Evolutionary conservation across 2,113 vertebrate genomes (phyloP).

Genomic region (Leptodactylus fuscus): DNA sequence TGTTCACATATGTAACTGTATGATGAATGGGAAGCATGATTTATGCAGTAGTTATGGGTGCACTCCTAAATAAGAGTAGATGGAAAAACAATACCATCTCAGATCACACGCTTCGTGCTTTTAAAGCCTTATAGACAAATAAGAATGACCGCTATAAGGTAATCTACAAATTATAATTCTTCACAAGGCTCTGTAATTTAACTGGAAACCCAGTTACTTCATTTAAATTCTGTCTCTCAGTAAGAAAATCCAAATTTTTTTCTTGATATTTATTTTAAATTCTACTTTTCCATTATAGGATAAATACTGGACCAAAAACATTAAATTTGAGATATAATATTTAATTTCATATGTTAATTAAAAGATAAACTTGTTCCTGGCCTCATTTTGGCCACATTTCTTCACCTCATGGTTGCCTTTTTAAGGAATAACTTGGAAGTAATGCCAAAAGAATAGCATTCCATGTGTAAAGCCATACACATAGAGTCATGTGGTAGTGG

Average conservation of each 20-base stretch:
- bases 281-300: not conserved
- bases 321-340: too few species aligned
- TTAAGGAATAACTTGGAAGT: not conserved
- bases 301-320: not conserved
- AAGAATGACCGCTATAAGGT: not conserved
- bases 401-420: not conserved
- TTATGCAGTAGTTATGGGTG: not conserved
- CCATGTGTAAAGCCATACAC: too few species aligned
- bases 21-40: constrained; percentile 19
- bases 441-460: not conserved
- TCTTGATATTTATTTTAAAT: too few species aligned
- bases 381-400: not conserved
- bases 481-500: not conserved
- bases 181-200: not conserved
- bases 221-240: too few species aligned
- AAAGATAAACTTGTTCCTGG: too few species aligned
- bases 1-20: not conserved
- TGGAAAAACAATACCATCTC: not conserved
- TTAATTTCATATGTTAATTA: too few species aligned
- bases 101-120: not conserved
- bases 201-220: not conserved
- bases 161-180: not conserved
- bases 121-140: not conserved
- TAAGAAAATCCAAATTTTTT: too few species aligned
- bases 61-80: not conserved